Percentiles rank a stretch among this genome's conserved stretches.
phyloP scores from a whole-genome alignment of 2,797 vertebrate species.

The Poeciliopsis gracilis region DNA sequence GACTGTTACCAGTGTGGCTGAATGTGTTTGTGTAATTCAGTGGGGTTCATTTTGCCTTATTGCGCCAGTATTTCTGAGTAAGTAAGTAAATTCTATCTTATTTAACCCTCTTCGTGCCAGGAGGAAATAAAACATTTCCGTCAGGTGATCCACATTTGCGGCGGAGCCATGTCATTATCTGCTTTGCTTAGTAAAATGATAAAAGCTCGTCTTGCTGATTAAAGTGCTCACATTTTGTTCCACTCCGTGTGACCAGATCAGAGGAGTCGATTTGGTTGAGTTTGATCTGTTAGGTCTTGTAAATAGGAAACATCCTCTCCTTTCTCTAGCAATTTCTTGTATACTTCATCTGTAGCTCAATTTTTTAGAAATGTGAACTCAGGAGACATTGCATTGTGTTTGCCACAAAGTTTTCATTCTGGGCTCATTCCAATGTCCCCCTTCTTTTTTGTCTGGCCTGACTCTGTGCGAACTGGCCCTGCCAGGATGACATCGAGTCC shows the following conservation, averaged over 20 bases:
- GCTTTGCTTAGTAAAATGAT: constrained; percentile 1
- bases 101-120: not conserved
- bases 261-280: not conserved
- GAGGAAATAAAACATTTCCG: constrained; percentile 16
- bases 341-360: constrained; percentile 17
- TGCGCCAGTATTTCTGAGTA: not conserved
- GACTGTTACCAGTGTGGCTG: not conserved
- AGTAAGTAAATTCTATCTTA: not conserved
- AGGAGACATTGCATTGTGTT: constrained; percentile 13
- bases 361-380: constrained; percentile 2
- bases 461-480: constrained; percentile 8
- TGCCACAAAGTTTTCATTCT: constrained; percentile 44
- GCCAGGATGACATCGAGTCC: constrained; percentile 37
- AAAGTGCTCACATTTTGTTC: not conserved
- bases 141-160: not conserved
- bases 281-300: not conserved
- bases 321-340: not conserved
- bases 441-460: constrained; percentile 22
- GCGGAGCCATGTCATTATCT: not conserved
- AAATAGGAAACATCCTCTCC: not conserved
- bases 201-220: not conserved
- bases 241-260: not conserved
- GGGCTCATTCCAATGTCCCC: constrained; percentile 43
- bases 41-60: not conserved
- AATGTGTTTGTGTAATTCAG: constrained; percentile 9